Conservation (phyloP, 2,888 invertebrate species). For the Bedellia somnulentella region DNA sequence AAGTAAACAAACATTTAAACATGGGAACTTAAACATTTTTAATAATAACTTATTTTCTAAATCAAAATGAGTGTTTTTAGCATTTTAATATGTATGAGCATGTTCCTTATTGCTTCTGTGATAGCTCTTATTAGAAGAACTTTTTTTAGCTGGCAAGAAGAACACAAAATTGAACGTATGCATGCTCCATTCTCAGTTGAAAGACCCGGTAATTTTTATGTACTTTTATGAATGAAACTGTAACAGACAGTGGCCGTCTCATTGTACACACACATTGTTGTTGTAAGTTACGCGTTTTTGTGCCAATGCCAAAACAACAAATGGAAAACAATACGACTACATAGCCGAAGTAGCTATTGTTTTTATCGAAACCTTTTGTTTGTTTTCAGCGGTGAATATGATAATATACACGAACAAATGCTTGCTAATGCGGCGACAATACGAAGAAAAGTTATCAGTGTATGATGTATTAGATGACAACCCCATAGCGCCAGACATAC, state of each 20-base stretch:
- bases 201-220: conserved; percentile 25
- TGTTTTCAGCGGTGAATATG: conserved; percentile 31
- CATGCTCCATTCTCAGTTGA: conserved; percentile 16
- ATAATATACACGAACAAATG: conserved; percentile 36
- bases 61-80: conserved; percentile 23
- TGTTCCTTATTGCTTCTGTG: conserved; percentile 47
- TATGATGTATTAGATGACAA: too few species aligned
- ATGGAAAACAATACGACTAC: not conserved
- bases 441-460: too few species aligned
- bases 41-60: not conserved
- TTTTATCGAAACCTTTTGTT: not conserved
- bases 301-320: too few species aligned
- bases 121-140: conserved; percentile 44
- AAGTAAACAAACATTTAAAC: conserved; percentile 1
- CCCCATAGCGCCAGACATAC: too few species aligned
- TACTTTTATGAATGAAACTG: not conserved
- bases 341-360: not conserved
- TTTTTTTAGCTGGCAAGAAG: conserved; percentile 46
- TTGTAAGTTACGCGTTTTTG: not conserved
- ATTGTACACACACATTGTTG: not conserved
- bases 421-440: conserved; percentile 22
- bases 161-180: conserved; percentile 36
- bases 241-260: not conserved
- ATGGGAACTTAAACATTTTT: conserved; percentile 2
- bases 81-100: conserved; percentile 43